Evolutionary conservation across 1,140 invertebrate genomes (phyloP), one percentile per base, ranked within the genome.

Genomic region (Drosophila simulans): DNA sequence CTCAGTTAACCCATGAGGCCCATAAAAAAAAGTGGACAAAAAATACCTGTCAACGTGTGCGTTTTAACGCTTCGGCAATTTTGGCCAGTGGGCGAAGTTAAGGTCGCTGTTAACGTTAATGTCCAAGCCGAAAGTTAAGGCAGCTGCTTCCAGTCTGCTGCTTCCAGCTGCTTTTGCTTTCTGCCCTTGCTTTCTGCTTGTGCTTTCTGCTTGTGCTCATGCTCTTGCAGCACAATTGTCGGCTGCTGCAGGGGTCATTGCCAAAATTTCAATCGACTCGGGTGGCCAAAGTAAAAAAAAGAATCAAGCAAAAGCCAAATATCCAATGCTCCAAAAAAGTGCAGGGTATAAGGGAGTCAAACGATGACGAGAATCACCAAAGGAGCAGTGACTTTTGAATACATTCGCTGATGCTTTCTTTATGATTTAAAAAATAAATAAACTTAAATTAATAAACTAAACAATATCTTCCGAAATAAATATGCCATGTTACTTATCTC

Each of bases 1-100:
- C 62, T 40, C 55, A 48, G 43, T 43, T 51, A 64, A 42, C 71
- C 49, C 59, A 63, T 63, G 59, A 31, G 42, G 48, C 46, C 57
- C 76, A 75, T 64, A 62, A 59, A 17, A 17, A 51, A 49, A 39
- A 60, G 34, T 8, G 12, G 20, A 54, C 5, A 40, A 58, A 27
- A 46, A 10, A 43, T n/a, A 37, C 40, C 83, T 86, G 84, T 86
- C 83, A 86, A 89, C 83, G 84, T 86, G 76, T 79, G 84, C 80
- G 72, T 83, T 89, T 86, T 89, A 86, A 89, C 83, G 83, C 84
- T 86, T 57, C 78, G 82, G 48, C 72, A 65, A 49, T 46, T 46
- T 46, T 66, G 76, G 42, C 40, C 73, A 55, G 39, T 46, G 62
- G 77, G 73, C 72, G 68, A 27, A 11, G 15, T 40, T 31, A 57